These are phyloP conservation scores for Patella vulgata DNA, from an alignment of 1,140 invertebrate species.

Conservation along the genomic window DNA sequence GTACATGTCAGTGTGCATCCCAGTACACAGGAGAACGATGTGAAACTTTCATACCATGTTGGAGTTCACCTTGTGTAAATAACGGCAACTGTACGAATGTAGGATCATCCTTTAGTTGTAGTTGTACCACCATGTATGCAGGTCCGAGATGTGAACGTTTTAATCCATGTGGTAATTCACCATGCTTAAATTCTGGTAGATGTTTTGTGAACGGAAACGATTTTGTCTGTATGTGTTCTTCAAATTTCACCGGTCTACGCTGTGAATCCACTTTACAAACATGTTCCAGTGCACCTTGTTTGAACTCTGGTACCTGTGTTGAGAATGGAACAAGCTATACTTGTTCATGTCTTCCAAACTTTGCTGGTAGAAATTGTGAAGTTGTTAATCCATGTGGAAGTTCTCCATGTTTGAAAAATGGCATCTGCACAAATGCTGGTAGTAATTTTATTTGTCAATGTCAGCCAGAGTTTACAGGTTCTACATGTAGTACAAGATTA, in stretches of 20 bases:
- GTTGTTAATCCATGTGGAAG: conserved; percentile 37
- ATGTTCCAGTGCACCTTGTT: conserved; percentile 46
- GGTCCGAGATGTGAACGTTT: conserved; percentile 35
- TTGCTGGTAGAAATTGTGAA: conserved; percentile 41
- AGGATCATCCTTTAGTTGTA: conserved; percentile 32
- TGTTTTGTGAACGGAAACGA: conserved; percentile 32
- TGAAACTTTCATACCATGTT: conserved; percentile 34
- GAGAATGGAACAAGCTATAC: conserved; percentile 21
- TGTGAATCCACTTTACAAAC: conserved; percentile 30
- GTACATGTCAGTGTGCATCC: conserved; percentile 30
- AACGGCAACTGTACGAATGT: conserved; percentile 27
- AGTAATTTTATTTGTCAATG: conserved; percentile 36
- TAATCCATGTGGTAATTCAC: conserved; percentile 32
- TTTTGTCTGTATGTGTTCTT: conserved; percentile 21
- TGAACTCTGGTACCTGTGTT: conserved; percentile 63
- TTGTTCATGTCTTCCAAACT: conserved; percentile 39
- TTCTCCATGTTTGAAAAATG: conserved; percentile 86
- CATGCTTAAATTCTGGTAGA: conserved; percentile 39
- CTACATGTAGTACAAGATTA: conserved; percentile 54
- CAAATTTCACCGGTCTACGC: conserved; percentile 10
- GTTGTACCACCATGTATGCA: conserved; percentile 27
- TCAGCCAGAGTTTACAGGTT: conserved; percentile 27
- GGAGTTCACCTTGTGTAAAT: conserved; percentile 44
- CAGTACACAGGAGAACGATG: conserved; percentile 40
- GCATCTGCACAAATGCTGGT: conserved; percentile 82